A percentile compares a stretch with the other conserved stretches of the same genome.
Evolutionary conservation across 1,140 invertebrate genomes (phyloP).

Genomic region (Limonius californicus): DNA sequence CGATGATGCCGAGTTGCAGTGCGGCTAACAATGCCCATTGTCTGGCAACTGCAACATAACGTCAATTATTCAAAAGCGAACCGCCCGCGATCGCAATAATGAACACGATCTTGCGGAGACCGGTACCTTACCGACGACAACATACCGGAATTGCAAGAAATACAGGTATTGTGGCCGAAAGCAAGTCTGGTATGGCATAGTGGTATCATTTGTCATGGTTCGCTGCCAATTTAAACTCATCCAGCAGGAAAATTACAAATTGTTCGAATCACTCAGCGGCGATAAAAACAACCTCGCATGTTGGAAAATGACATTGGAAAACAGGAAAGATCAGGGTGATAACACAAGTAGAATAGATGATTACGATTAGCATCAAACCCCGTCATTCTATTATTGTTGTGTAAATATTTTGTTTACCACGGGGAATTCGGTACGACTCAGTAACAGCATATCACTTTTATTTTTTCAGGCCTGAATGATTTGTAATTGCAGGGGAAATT

Average conservation of each 20-base stretch:
- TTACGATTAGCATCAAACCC: neutral
- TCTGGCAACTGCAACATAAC: neutral
- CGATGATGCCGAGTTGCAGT: no score
- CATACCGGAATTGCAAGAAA: slow-evolving; percentile 1
- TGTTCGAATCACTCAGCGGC: neutral
- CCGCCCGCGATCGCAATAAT: neutral
- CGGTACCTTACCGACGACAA: neutral
- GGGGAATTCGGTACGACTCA: neutral
- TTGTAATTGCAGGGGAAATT: neutral
- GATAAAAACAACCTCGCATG: no score
- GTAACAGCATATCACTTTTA: neutral
- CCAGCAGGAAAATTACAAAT: neutral
- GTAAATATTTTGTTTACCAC: neutral
- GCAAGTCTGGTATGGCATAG: neutral
- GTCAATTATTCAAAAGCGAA: neutral
- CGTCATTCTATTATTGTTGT: neutral
- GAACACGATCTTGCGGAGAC: neutral
- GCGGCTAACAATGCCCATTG: neutral
- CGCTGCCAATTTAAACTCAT: neutral
- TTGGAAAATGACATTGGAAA: neutral
- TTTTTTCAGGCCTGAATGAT: neutral
- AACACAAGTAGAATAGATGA: neutral
- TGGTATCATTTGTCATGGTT: neutral
- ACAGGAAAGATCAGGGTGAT: neutral
- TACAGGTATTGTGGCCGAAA: neutral